phyloP scores from a whole-genome alignment of 2,888 invertebrate species.

The Platycnemis pennipes region DNA sequence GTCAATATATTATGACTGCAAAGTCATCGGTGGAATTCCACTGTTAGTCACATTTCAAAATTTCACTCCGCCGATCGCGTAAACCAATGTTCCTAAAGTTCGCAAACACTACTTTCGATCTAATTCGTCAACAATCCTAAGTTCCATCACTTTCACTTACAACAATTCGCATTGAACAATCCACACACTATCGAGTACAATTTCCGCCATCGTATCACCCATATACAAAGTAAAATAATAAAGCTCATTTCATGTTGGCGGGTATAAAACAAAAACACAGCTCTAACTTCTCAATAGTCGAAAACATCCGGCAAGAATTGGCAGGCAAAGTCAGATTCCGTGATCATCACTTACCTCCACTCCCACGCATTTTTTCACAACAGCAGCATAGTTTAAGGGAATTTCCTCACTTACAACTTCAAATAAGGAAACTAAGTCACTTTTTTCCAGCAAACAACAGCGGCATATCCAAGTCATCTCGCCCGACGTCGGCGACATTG shows the following conservation, averaged over 20 bases:
- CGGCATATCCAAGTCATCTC: conserved; percentile 18
- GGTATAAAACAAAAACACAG: neutral
- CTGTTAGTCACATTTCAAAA: too few relatives aligned
- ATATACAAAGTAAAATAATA: neutral
- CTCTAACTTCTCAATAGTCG: neutral
- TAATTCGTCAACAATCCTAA: neutral
- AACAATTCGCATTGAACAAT: conserved; percentile 55
- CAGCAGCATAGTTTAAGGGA: conserved; percentile 20
- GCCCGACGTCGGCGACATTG: neutral
- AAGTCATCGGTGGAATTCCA: too few relatives aligned
- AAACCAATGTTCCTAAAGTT: neutral
- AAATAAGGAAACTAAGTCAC: neutral
- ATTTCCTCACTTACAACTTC: neutral
- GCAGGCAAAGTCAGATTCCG: neutral
- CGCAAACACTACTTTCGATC: neutral
- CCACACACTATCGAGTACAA: neutral
- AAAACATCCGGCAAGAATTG: neutral
- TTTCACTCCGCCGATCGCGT: neutral
- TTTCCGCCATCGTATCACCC: neutral
- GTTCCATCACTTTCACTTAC: conserved; percentile 47
- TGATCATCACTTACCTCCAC: conserved; percentile 27
- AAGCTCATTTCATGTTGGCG: neutral
- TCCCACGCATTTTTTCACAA: conserved; percentile 47
- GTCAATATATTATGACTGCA: too few relatives aligned
- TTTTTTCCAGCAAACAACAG: conserved; percentile 44